Base-by-base conservation (phyloP, 2,797 vertebrate species). In the Lycodopsis pacificus region DNA sequence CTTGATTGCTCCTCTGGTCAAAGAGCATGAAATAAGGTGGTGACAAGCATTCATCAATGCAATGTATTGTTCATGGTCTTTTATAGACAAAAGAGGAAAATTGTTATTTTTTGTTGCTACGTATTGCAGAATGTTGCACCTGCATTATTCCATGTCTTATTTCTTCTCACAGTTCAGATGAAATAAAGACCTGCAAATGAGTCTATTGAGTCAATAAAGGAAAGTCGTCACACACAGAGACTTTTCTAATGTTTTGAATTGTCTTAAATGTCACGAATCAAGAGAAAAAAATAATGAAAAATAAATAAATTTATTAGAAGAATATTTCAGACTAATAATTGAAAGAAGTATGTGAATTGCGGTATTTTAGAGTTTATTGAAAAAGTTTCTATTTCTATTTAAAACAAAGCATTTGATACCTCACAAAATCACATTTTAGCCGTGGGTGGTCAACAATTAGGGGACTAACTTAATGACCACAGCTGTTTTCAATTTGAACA, bases 401-500 rank as follows among this genome's bases (percentile, higher is more conserved):
- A 2, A 68, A 48, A 40, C 49, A 22, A 63, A 70, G 42, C 42
- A 36, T 34, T 30, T 14, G 13, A 22, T 13, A 32, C 1, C 38
- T 48, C 6, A 17, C 19, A 46, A 42, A 53, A 49, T 19, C 30
- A 14, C 11, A 32, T 32, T 48, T 57, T 1, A 32, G 4, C 36
- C 44, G 44, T 5, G 30, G 13, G 27, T 80, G 51, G 11, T 3
- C n/a, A 30, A 32, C n/a, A n/a, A 54, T 25, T 14, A 4, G 22
- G 5, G 12, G 30, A n/a, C 27, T n/a, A 3, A 14, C 15, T 71
- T 56, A 73, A 67, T 1, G 42, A 77, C 15, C 68, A 62, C 89
- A 91, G 77, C 86, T 92, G 87, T 77, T 82, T 64, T 79, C 57
- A 89, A 22, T 91, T 36, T 42, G 36, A 36, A 17, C 36, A 67